These are phyloP conservation scores for Marisa cornuarietis DNA, from an alignment of 1,140 invertebrate species.

Conservation along the genomic window DNA sequence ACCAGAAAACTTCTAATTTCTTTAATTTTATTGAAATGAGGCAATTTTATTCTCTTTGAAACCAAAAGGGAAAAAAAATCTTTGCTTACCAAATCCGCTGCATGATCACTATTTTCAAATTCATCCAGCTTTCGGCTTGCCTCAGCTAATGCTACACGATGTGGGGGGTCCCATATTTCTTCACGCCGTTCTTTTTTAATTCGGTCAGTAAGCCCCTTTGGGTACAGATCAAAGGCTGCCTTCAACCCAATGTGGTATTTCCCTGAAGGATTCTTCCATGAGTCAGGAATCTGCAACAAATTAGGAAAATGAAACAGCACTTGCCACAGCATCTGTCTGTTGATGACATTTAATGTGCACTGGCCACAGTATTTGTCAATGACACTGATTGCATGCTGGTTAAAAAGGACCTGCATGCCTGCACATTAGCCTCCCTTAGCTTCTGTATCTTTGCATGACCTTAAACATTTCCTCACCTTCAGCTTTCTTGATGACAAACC, in stretches of 20 bases:
- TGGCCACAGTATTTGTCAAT: neutral
- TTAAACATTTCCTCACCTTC: slow-evolving; percentile 71
- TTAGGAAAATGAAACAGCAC: neutral
- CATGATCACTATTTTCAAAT: slow-evolving; percentile 56
- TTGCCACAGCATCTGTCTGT: too few relatives aligned
- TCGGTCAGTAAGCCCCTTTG: slow-evolving; percentile 82
- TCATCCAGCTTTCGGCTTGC: slow-evolving; percentile 76
- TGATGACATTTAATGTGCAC: slow-evolving; percentile 7
- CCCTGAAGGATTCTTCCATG: slow-evolving; percentile 85
- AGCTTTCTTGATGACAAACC: slow-evolving; percentile 89
- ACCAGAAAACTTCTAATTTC: too few relatives aligned
- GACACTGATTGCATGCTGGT: neutral
- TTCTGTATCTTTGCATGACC: too few relatives aligned
- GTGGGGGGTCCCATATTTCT: slow-evolving; percentile 84
- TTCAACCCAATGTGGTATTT: slow-evolving; percentile 86
- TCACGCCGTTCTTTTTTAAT: slow-evolving; percentile 85
- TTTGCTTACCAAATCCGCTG: too few relatives aligned
- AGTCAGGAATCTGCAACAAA: slow-evolving; percentile 77
- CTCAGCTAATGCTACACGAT: slow-evolving; percentile 83
- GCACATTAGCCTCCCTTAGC: too few relatives aligned
- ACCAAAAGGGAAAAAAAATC: too few relatives aligned
- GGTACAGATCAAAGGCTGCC: slow-evolving; percentile 84
- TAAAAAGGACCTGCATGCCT: neutral
- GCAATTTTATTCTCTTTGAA: too few relatives aligned
- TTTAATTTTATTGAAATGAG: too few relatives aligned